A percentile compares a stretch with the other conserved stretches of the same genome.
Evolutionary conservation across 2,888 invertebrate genomes (phyloP).

Genomic region (Aproaerema taeniolella): DNA sequence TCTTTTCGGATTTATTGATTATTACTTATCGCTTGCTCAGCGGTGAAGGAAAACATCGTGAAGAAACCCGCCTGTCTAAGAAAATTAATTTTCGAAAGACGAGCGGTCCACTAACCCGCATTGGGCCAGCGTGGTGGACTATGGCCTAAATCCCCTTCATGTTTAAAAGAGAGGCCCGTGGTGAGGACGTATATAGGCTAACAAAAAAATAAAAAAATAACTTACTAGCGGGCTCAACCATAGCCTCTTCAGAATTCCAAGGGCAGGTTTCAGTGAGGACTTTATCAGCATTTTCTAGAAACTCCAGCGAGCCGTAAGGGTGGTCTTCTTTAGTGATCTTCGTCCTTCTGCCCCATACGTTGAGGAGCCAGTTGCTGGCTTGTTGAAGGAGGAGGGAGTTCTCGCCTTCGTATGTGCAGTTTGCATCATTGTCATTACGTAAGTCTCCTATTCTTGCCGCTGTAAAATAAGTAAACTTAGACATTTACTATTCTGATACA

Average conservation of each 20-base stretch:
- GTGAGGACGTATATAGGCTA: no score
- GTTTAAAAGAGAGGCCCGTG: no score
- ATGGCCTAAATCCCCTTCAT: no score
- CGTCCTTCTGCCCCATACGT: slow-evolving; percentile 69
- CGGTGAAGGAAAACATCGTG: no score
- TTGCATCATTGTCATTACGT: slow-evolving; percentile 89
- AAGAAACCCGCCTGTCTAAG: no score
- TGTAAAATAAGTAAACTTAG: slow-evolving; percentile 40
- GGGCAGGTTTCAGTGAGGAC: slow-evolving; percentile 75
- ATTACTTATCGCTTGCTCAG: no score
- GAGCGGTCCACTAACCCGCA: no score
- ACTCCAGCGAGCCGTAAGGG: slow-evolving; percentile 82
- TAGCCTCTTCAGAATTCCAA: slow-evolving; percentile 61
- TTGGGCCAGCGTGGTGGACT: no score
- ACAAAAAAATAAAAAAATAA: no score
- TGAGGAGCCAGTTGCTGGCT: slow-evolving; percentile 90
- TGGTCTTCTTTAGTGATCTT: slow-evolving; percentile 59
- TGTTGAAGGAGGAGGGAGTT: slow-evolving; percentile 93
- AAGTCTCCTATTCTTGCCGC: slow-evolving; percentile 85
- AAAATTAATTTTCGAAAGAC: no score
- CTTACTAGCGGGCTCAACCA: slow-evolving; percentile 73
- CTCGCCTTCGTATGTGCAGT: slow-evolving; percentile 94
- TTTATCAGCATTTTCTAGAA: slow-evolving; percentile 74
- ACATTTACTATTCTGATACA: no score
- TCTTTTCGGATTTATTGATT: no score